These are phyloP conservation scores for Ethmia dodecea DNA, from an alignment of 2,888 invertebrate genomes.

Conservation along the genomic window DNA sequence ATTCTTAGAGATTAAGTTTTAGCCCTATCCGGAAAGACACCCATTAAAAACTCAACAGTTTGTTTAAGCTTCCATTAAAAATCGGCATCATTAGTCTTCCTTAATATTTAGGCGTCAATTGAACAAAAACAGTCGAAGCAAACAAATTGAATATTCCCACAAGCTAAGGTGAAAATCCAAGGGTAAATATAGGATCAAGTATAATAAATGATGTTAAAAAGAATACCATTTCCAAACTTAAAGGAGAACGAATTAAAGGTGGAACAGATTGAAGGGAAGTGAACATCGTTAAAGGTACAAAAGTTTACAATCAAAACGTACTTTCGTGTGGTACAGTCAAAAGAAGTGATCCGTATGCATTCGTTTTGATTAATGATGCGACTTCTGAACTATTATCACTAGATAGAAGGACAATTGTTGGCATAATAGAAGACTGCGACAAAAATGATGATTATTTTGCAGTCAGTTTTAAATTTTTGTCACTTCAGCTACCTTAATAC, in stretches of 20 bases:
- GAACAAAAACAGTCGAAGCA: constrained; percentile 70
- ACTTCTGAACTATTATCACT: constrained; percentile 63
- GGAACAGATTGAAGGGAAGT: constrained; percentile 20
- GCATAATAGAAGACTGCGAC: constrained; percentile 43
- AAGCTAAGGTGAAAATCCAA: constrained; percentile 73
- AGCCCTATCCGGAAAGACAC: no score
- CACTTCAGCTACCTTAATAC: constrained; percentile 16
- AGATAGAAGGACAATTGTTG: constrained; percentile 59
- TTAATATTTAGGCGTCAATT: constrained; percentile 67
- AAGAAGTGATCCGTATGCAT: constrained; percentile 58
- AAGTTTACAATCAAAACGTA: constrained; percentile 57
- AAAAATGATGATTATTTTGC: constrained; percentile 28
- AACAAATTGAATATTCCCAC: constrained; percentile 76
- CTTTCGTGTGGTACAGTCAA: constrained; percentile 59
- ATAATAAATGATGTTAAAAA: constrained; percentile 52
- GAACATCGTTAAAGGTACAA: constrained; percentile 51
- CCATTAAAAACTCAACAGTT: constrained; percentile 22
- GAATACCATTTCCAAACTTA: background rate
- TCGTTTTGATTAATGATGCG: constrained; percentile 64
- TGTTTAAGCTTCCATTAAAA: constrained; percentile 44
- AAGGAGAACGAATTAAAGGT: background rate
- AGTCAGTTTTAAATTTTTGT: background rate
- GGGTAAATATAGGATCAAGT: constrained; percentile 62
- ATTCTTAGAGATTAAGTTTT: no score
- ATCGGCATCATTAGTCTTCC: constrained; percentile 61